Evolutionary conservation across 2,797 vertebrate genomes (phyloP), one percentile per base, ranked within the genome.

Genomic region (Taeniopygia guttata): DNA sequence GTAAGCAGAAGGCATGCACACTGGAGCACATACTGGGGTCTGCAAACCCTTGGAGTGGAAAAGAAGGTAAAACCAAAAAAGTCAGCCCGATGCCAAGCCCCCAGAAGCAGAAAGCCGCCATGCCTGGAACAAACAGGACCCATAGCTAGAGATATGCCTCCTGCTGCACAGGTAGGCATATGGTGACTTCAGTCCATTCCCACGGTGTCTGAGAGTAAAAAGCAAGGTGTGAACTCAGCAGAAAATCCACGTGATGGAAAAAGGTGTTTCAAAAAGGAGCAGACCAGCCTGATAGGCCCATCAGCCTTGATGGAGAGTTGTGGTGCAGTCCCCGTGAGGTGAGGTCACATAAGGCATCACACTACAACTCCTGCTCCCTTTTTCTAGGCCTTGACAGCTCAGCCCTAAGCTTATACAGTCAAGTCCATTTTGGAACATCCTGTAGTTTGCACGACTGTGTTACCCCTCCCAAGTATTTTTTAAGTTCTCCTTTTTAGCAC

Each of bases 321-420:
- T 23, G 2, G 7, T 11, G 11, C 25, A 11, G 54, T 29, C 14
- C 23, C 36, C 29, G 22, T 0, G 1, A 73, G 34, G 62, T 0
- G 1, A 90, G 73, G 75, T 67, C 58, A 30, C 34, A 59, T 7
- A 32, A 5, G 18, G 52, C 76, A 34, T 34, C 14, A 2, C 5
- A 13, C 32, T 16, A 1, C 0, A 1, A 16, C 14, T 67, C 17
- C 42, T 7, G 1, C 32, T 69, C 16, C 14, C 25, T 92, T 29
- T 46, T 26, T n/a, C 66, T 81, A 84, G 89, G 69, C 91, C 89
- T 90, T 3, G 5, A 49, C 30, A 40, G 10, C 32, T 84, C 75
- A 84, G 32, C 40, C 38, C 42, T 89, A 20, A 46, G 9, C 10
- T 84, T 14, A 8, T 13, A 43, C 11, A 8, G 26, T 8, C 80